Conservation (phyloP, 2,888 invertebrate species). For the Cecidostiba fungosa region DNA sequence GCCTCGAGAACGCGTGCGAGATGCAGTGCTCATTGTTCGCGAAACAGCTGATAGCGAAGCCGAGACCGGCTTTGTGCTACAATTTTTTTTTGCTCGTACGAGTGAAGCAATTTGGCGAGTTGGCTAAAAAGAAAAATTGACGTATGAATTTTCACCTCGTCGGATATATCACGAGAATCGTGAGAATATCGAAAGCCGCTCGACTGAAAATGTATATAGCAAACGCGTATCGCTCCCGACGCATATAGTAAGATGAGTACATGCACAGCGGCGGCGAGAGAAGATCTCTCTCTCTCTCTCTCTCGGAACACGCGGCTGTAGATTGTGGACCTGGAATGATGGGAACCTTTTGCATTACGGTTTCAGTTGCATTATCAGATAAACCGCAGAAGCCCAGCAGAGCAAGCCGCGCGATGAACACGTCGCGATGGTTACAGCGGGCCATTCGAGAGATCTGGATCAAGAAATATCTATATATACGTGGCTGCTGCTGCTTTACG, state of each 20-base stretch:
- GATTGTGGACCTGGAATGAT: slow-evolving; percentile 57
- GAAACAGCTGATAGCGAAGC: slow-evolving; percentile 50
- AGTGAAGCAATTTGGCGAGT: background rate
- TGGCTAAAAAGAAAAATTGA: background rate
- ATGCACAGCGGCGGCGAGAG: background rate
- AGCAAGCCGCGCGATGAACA: slow-evolving; percentile 53
- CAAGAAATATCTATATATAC: slow-evolving; percentile 41
- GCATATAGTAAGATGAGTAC: slow-evolving; percentile 51
- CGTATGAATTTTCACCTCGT: background rate
- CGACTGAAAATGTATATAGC: slow-evolving; percentile 20
- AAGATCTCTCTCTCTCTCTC: slow-evolving; percentile 34
- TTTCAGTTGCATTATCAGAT: slow-evolving; percentile 64
- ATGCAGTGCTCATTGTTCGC: slow-evolving; percentile 46
- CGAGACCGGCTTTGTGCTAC: background rate
- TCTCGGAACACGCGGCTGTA: slow-evolving; percentile 28
- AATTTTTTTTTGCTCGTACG: background rate
- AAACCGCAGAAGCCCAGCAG: slow-evolving; percentile 61
- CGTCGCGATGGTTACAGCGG: slow-evolving; percentile 56
- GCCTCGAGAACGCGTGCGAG: slow-evolving; percentile 46
- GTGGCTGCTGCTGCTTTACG: background rate
- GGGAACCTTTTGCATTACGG: slow-evolving; percentile 64
- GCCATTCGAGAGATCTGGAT: slow-evolving; percentile 58
- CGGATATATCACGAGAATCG: slow-evolving; percentile 54
- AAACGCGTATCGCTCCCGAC: slow-evolving; percentile 3
- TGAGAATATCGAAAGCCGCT: slow-evolving; percentile 60